phyloP scores from a whole-genome alignment of 2,888 invertebrate species.

The Drosophila neutralis region DNA sequence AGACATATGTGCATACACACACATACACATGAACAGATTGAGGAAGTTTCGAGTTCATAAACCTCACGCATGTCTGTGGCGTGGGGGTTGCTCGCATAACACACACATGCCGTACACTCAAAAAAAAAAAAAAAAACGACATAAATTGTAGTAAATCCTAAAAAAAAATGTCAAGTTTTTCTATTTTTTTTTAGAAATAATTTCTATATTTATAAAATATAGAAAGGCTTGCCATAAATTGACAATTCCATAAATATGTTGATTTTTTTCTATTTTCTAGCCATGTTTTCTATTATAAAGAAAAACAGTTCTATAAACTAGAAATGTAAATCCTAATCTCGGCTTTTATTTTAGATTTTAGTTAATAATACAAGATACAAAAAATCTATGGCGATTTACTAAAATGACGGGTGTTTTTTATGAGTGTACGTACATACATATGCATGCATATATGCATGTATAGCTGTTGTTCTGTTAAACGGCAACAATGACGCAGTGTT shows the following conservation, averaged over 20 bases:
- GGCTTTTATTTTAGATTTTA: no score
- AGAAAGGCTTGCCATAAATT: not conserved
- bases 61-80: constrained; percentile 48
- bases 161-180: not conserved
- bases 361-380: not conserved
- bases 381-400: not conserved
- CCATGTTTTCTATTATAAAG: no score
- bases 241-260: not conserved
- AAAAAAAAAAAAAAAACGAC: not conserved
- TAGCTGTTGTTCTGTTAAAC: constrained; percentile 7
- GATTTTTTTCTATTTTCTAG: not conserved
- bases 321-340: no score
- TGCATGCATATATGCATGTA: not conserved
- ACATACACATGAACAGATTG: not conserved
- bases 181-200: not conserved
- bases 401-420: not conserved
- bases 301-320: no score
- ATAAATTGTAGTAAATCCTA: not conserved
- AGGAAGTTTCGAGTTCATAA: constrained; percentile 48
- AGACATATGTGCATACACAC: not conserved
- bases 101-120: constrained; percentile 1
- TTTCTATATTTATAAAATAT: not conserved
- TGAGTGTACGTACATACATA: not conserved
- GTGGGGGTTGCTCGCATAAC: constrained; percentile 16
- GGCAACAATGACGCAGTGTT: constrained; percentile 4